Evolutionary conservation across 2,888 invertebrate species (phyloP).

Genomic region (Diplazon laetatorius): DNA sequence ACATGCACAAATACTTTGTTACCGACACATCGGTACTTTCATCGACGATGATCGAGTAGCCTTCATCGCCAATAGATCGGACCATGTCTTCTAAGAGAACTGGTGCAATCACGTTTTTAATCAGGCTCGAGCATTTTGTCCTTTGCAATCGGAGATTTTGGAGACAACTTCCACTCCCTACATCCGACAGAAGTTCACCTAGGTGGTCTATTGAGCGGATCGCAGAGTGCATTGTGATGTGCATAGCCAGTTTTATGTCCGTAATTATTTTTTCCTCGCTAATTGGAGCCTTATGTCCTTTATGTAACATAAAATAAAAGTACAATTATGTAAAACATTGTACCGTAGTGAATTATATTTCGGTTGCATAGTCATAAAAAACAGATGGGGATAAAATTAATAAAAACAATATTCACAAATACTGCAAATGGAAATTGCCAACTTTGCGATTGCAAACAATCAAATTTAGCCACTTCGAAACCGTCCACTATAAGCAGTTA

Average conservation of each 20-base stretch:
- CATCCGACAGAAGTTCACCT: slow-evolving; percentile 52
- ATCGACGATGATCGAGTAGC: slow-evolving; percentile 64
- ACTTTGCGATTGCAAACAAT: background rate
- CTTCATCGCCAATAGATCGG: slow-evolving; percentile 56
- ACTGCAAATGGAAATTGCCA: background rate
- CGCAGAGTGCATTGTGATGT: slow-evolving; percentile 60
- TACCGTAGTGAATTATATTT: too few relatives aligned
- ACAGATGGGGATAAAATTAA: too few relatives aligned
- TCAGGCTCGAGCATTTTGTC: slow-evolving; percentile 66
- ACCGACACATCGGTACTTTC: slow-evolving; percentile 66
- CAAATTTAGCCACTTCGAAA: too few relatives aligned
- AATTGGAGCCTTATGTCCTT: slow-evolving; percentile 32
- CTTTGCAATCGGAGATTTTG: slow-evolving; percentile 58
- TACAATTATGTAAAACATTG: background rate
- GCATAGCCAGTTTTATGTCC: slow-evolving; percentile 60
- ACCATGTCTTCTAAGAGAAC: slow-evolving; percentile 56
- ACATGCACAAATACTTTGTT: slow-evolving; percentile 61
- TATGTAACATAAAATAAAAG: slow-evolving; percentile 10
- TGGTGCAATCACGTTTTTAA: slow-evolving; percentile 64
- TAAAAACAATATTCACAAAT: too few relatives aligned
- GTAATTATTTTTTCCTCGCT: slow-evolving; percentile 28
- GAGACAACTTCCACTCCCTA: slow-evolving; percentile 49
- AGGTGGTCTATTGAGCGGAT: slow-evolving; percentile 65
- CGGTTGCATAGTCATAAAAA: too few relatives aligned
- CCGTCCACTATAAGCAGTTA: too few relatives aligned